A percentile compares a stretch with the other conserved stretches of the same genome.
These are phyloP conservation scores for Xenopus tropicalis DNA, from an alignment of 2,113 vertebrate genomes.

Conservation along the genomic window UCB_Xtro_10.0 CM004444.2:166003501-166004000, in stretches of 20 bases:
- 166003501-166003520: constrained; percentile 3
- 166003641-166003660: background rate
- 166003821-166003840: constrained; percentile 24
- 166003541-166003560: background rate
- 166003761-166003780: constrained; percentile 36
- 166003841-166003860: constrained; percentile 19
- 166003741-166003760: constrained; percentile 16
- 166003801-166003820: constrained; percentile 18
- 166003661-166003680: constrained; percentile 14
- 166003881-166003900: no score
- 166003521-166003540: constrained; percentile 6
- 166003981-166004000: no score
- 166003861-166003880: background rate
- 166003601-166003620: background rate
- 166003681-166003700: constrained; percentile 29
- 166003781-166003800: constrained; percentile 26
- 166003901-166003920: no score
- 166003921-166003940: no score
- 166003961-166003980: no score
- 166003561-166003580: background rate
- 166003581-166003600: background rate
- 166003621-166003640: constrained; percentile 9
- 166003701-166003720: constrained; percentile 28
- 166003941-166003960: no score
- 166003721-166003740: constrained; percentile 40